phyloP scores from a whole-genome alignment of 1,140 invertebrate species.

The Carcinoscorpius rotundicauda region DNA sequence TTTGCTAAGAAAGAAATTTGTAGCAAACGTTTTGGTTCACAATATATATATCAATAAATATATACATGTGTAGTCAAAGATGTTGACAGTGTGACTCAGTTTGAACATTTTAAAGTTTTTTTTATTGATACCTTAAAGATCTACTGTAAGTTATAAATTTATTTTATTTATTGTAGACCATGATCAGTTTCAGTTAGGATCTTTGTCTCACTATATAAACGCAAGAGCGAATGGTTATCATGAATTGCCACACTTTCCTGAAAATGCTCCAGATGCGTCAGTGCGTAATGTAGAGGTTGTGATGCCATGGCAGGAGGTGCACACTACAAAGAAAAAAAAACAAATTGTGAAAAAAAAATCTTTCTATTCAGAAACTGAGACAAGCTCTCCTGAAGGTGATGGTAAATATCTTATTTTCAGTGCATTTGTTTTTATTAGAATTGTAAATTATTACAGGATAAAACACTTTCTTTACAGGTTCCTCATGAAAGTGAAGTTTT shows the following conservation, averaged over 20 bases:
- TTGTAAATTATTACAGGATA: neutral
- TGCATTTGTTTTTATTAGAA: neutral
- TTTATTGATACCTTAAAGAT: too few species aligned
- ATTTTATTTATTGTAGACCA: conserved; percentile 42
- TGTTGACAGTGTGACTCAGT: too few species aligned
- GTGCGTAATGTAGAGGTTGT: conserved; percentile 53
- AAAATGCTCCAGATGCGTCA: conserved; percentile 54
- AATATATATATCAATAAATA: too few species aligned
- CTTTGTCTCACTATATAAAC: conserved; percentile 89
- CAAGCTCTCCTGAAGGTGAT: conserved; percentile 16
- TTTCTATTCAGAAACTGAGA: conserved; percentile 38
- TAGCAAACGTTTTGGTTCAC: too few species aligned
- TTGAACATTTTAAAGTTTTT: too few species aligned
- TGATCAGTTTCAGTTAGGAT: conserved; percentile 83
- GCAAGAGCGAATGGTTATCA: conserved; percentile 71
- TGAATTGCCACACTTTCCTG: conserved; percentile 74
- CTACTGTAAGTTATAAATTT: too few species aligned
- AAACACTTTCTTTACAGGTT: too few species aligned
- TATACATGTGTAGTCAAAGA: too few species aligned
- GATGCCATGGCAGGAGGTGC: conserved; percentile 21
- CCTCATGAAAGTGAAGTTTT: too few species aligned
- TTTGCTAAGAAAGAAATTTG: too few species aligned
- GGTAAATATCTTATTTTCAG: conserved; percentile 6
- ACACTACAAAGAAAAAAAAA: conserved; percentile 30
- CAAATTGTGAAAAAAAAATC: conserved; percentile 36